Evolutionary conservation across 1,140 invertebrate species (phyloP).

Genomic region (Maconellicoccus hirsutus): DNA sequence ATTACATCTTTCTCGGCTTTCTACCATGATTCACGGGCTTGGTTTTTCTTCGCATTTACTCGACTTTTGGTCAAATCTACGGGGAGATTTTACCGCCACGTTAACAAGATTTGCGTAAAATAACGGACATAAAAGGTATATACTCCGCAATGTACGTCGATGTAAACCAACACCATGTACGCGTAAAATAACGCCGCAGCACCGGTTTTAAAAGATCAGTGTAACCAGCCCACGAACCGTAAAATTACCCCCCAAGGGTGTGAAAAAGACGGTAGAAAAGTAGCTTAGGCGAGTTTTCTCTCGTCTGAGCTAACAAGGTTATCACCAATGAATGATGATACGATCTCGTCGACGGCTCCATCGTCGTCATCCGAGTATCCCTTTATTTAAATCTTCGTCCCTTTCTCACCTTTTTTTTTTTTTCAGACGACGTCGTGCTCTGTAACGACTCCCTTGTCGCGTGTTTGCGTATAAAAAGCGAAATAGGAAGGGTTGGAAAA

Average conservation of each 20-base stretch:
- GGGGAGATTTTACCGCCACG: no score
- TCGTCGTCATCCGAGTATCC: background rate
- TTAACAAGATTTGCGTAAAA: no score
- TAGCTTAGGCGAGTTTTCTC: background rate
- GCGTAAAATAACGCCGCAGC: no score
- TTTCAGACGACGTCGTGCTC: background rate
- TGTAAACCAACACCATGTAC: no score
- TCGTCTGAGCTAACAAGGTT: constrained; percentile 7
- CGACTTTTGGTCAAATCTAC: no score
- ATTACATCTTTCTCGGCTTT: no score
- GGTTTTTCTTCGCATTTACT: no score
- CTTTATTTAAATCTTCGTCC: background rate
- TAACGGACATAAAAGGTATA: no score
- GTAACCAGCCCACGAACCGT: background rate
- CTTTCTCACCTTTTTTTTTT: background rate
- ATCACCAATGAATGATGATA: background rate
- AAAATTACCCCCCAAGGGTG: background rate
- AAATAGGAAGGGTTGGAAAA: background rate
- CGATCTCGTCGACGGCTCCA: background rate
- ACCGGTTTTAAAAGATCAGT: background rate
- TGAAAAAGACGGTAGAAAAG: background rate
- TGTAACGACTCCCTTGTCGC: background rate
- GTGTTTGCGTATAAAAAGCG: background rate
- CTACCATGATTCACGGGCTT: no score
- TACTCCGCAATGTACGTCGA: no score